Conservation (phyloP, 1,140 invertebrate species). For the Eurosta solidaginis region DNA sequence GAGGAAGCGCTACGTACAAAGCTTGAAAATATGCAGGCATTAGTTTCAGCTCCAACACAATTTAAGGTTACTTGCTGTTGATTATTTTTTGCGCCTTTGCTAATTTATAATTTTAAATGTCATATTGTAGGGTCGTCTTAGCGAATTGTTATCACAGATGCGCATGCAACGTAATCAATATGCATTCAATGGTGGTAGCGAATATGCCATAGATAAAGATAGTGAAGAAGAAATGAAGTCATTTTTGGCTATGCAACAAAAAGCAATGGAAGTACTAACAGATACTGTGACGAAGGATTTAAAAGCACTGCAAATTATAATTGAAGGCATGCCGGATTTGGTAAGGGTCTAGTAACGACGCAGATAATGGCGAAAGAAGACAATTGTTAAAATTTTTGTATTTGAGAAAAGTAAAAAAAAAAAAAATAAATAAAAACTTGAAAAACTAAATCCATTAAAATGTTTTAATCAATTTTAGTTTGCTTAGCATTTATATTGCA, state of each 20-base stretch:
- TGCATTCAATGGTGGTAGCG: constrained; percentile 59
- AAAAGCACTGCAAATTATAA: constrained; percentile 78
- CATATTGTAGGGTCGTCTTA: constrained; percentile 74
- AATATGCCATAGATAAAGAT: constrained; percentile 66
- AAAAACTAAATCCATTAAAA: too few relatives aligned
- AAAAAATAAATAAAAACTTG: too few relatives aligned
- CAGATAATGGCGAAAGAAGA: neutral
- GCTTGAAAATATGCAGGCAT: constrained; percentile 82
- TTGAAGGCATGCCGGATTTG: constrained; percentile 70
- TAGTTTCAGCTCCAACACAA: constrained; percentile 88
- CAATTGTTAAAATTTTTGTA: neutral
- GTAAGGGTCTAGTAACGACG: constrained; percentile 28
- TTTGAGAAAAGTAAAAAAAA: neutral
- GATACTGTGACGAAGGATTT: constrained; percentile 79
- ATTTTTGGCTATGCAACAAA: constrained; percentile 81
- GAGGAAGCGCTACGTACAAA: constrained; percentile 85
- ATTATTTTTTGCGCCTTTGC: constrained; percentile 29
- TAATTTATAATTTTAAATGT: constrained; percentile 28
- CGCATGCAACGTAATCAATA: constrained; percentile 73
- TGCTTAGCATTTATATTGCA: too few relatives aligned
- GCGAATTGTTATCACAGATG: constrained; percentile 87
- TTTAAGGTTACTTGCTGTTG: constrained; percentile 71
- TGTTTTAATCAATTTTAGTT: too few relatives aligned
- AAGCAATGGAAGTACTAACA: constrained; percentile 80
- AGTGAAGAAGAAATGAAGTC: constrained; percentile 71